Percentiles rank a stretch among this genome's conserved stretches.
phyloP scores from a whole-genome alignment of 2,797 vertebrate genomes.

The Tapirus indicus region DNA sequence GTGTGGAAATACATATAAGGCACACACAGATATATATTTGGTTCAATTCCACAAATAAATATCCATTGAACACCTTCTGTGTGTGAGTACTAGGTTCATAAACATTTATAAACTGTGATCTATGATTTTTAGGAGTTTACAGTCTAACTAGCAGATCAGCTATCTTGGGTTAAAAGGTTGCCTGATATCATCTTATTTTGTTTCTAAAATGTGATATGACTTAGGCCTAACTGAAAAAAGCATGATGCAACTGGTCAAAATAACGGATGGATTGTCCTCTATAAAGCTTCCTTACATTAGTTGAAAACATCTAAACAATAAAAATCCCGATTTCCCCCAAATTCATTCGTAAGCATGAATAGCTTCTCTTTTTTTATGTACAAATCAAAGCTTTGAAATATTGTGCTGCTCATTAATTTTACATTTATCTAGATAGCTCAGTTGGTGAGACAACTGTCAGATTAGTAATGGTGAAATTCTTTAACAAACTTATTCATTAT shows the following conservation, averaged over 20 bases:
- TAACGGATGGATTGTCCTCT: neutral
- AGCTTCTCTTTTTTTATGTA: neutral
- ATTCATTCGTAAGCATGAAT: slow-evolving; percentile 28
- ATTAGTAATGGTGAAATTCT: slow-evolving; percentile 37
- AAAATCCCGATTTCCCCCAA: slow-evolving; percentile 41
- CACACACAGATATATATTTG: neutral
- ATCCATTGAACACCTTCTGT: neutral
- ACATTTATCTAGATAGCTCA: slow-evolving; percentile 30
- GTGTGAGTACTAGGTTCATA: neutral
- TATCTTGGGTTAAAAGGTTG: neutral
- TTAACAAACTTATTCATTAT: neutral
- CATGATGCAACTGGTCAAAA: neutral
- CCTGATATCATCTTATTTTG: neutral
- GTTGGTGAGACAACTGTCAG: slow-evolving; percentile 55
- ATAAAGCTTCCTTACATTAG: neutral
- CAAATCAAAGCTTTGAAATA: slow-evolving; percentile 4
- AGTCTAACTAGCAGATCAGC: neutral
- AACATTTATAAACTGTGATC: neutral
- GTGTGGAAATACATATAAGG: neutral
- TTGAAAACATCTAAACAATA: slow-evolving; percentile 26
- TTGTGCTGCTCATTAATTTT: neutral
- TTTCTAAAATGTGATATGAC: neutral
- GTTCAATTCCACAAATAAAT: neutral
- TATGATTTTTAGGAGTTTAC: neutral
- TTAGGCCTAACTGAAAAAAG: neutral